phyloP scores from a whole-genome alignment of 2,797 vertebrate genomes.

The Gallinago nigripennis region DNA sequence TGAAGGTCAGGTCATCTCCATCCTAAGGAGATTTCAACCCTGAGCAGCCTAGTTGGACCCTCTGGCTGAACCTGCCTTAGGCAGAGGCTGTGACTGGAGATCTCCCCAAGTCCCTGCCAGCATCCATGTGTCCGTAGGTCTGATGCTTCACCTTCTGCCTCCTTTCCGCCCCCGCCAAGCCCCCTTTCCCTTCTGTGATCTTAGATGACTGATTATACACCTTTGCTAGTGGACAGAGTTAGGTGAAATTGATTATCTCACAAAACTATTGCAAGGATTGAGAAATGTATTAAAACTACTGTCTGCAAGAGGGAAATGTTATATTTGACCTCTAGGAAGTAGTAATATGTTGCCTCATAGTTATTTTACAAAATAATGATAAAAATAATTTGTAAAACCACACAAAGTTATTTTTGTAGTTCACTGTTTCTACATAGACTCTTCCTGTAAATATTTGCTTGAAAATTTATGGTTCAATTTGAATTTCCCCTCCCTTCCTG shows the following conservation, averaged over 20 bases:
- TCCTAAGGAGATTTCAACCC: neutral
- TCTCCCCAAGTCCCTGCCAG: fast-evolving
- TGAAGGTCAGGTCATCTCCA: too few relatives aligned
- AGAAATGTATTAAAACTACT: neutral
- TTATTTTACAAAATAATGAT: neutral
- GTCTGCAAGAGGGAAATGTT: neutral
- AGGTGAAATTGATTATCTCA: neutral
- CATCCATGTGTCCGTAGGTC: neutral
- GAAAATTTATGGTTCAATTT: neutral
- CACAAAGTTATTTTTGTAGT: neutral
- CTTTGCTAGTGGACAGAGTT: neutral
- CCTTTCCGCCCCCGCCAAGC: fast-evolving
- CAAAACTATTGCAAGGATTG: neutral
- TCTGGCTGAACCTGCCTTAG: neutral
- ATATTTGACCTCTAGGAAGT: neutral
- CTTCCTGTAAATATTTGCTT: neutral
- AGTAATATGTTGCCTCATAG: neutral
- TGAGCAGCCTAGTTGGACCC: neutral
- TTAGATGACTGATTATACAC: neutral
- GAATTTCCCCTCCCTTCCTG: neutral
- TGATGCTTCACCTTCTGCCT: neutral
- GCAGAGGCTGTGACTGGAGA: neutral
- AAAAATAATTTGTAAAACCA: neutral
- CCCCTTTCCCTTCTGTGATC: neutral
- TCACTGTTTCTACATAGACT: neutral